Percentiles rank a stretch among this genome's conserved stretches.
phyloP scores from a whole-genome alignment of 2,797 vertebrate species.

The Phaenicophaeus curvirostris region DNA sequence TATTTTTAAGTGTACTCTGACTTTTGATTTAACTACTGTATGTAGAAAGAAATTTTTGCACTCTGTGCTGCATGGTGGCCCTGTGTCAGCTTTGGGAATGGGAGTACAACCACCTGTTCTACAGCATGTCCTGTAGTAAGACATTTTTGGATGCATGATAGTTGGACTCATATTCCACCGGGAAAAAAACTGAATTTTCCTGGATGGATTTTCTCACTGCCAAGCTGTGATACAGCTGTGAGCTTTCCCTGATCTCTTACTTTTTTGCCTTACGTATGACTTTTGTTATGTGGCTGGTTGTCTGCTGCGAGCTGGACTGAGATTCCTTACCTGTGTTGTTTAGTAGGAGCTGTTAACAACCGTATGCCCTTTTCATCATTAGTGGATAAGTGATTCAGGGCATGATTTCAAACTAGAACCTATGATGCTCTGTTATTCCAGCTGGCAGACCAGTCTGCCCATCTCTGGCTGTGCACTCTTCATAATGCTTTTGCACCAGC shows the following conservation, averaged over 20 bases:
- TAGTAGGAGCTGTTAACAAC: neutral
- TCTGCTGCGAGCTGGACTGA: rapidly evolving
- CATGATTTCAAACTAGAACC: neutral
- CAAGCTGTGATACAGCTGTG: rapidly evolving
- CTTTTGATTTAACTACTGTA: neutral
- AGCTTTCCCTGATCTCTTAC: neutral
- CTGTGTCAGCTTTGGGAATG: neutral
- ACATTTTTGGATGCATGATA: neutral
- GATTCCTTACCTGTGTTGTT: neutral
- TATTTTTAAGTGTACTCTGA: neutral
- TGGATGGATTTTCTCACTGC: neutral
- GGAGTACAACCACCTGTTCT: neutral
- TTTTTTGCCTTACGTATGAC: neutral
- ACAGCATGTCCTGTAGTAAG: neutral
- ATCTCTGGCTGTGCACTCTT: neutral
- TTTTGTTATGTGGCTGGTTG: neutral
- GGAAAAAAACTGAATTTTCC: neutral
- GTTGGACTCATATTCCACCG: neutral
- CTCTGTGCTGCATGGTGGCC: rapidly evolving
- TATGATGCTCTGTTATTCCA: neutral
- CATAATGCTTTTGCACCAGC: neutral
- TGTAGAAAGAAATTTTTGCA: neutral
- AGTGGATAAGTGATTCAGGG: neutral
- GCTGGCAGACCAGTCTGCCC: neutral
- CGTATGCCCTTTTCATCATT: neutral